Evolutionary conservation across 2,888 invertebrate species (phyloP), one percentile per base, ranked within the genome.

Genomic region (Oithona nana): DNA sequence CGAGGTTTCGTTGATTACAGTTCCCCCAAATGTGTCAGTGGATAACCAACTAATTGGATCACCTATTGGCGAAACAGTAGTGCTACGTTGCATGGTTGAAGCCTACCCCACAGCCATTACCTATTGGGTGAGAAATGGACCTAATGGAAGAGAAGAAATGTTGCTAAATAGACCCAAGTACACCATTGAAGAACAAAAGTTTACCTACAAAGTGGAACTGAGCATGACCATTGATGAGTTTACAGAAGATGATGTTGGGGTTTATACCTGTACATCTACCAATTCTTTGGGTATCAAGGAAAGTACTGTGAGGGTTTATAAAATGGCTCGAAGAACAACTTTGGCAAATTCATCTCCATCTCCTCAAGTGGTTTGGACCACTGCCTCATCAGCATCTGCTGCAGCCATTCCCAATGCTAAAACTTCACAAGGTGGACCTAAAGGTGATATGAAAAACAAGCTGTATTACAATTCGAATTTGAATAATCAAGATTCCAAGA

Each of bases 1-100:
- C n/a, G n/a, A n/a, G n/a, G n/a, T n/a, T n/a, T n/a, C n/a, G n/a
- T n/a, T n/a, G n/a, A n/a, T n/a, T n/a, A 3, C 78, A 90, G 90
- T 90, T 77, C 83, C 86, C 60, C 90, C 90, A 39, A 83, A 83
- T 70, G 86, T 90, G 66, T 86, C 84, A 76, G 87, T 88, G 68
- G 85, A 88, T 68, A 88, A 87, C 74, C 89, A 90, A 75, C 77
- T 89, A 68, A 77, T 89, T 57, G 89, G 89, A 24, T 86, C 88
- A 1, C 88, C 88, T 1, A 74, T 87, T 54, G 86, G 86, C 61
- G 86, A 86, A 0, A 85, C 88, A 72, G 88, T 90, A 31, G 83
- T 84, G 68, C 75, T 90, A 55, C 49, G 87, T 71, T 90, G 90
- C 71, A 83, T 84, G 73, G 87, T 89, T 61, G 89, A 90, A 71